phyloP scores from a whole-genome alignment of 2,113 vertebrate genomes.

The Piprites chloris region DNA sequence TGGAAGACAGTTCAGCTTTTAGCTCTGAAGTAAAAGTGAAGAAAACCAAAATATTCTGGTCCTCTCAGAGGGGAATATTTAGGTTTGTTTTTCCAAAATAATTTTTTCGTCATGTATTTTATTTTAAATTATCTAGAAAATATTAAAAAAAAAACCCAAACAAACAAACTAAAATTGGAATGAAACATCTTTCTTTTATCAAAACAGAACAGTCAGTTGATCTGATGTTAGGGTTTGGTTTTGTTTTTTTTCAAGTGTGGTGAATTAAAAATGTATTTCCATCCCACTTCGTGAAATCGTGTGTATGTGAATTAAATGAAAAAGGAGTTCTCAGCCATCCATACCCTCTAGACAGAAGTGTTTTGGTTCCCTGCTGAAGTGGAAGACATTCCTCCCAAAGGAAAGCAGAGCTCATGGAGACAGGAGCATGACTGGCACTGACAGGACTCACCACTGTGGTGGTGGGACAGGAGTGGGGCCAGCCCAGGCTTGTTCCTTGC shows the following conservation, averaged over 20 bases:
- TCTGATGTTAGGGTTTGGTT: neutral
- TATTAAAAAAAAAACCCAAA: too few species aligned
- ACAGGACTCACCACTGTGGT: accelerated
- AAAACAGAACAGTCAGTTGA: neutral
- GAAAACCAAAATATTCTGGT: neutral
- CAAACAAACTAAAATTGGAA: neutral
- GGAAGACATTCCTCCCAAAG: neutral
- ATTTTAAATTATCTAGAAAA: neutral
- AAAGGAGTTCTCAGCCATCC: neutral
- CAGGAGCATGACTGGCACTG: neutral
- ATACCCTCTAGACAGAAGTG: neutral
- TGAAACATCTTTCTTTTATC: neutral
- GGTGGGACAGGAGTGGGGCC: neutral
- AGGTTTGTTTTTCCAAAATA: neutral
- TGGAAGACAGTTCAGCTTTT: neutral
- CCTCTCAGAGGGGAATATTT: neutral
- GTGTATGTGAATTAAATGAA: neutral
- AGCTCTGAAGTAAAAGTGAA: neutral
- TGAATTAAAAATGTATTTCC: neutral
- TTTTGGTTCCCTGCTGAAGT: neutral
- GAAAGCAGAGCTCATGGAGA: neutral
- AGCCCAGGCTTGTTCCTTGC: neutral
- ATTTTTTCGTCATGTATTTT: neutral
- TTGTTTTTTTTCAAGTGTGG: neutral
- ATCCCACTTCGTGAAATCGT: neutral